These are phyloP conservation scores for Hedya salicella DNA, from an alignment of 2,888 invertebrate genomes.

Conservation along the genomic window DNA sequence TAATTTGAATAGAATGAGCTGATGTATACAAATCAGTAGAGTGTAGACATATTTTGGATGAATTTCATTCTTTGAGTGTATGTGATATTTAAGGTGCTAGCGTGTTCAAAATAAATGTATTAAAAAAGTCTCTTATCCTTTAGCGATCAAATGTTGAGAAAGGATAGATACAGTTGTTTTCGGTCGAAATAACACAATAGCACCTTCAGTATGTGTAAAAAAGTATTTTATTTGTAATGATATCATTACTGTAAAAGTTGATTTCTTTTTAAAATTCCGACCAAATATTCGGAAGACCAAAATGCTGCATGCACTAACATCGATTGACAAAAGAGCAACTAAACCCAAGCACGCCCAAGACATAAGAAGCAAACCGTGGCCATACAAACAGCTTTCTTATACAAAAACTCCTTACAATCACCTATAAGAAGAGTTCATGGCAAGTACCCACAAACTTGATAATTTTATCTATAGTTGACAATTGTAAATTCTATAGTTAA, in stretches of 20 bases:
- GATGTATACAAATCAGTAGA: too few species aligned
- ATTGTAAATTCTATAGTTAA: too few species aligned
- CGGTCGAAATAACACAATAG: neutral
- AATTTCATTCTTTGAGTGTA: too few species aligned
- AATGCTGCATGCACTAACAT: slow-evolving; percentile 71
- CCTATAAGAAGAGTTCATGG: slow-evolving; percentile 23
- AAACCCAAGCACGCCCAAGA: slow-evolving; percentile 80
- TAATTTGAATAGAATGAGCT: too few species aligned
- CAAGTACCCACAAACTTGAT: slow-evolving; percentile 14
- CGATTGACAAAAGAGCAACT: slow-evolving; percentile 65
- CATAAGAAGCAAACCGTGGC: slow-evolving; percentile 77
- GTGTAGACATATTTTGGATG: too few species aligned
- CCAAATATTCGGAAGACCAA: slow-evolving; percentile 32
- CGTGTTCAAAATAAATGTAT: too few species aligned
- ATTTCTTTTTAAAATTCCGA: neutral
- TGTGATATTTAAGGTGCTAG: too few species aligned
- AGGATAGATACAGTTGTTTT: too few species aligned
- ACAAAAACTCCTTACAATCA: slow-evolving; percentile 39
- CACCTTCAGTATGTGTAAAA: neutral
- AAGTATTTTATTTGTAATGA: neutral
- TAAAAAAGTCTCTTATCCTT: neutral
- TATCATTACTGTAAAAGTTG: neutral
- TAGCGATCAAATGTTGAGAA: neutral
- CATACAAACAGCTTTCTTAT: slow-evolving; percentile 70
- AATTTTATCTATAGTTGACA: slow-evolving; percentile 1